Evolutionary conservation across 1,140 invertebrate species (phyloP).

Genomic region (Ostrea edulis): DNA sequence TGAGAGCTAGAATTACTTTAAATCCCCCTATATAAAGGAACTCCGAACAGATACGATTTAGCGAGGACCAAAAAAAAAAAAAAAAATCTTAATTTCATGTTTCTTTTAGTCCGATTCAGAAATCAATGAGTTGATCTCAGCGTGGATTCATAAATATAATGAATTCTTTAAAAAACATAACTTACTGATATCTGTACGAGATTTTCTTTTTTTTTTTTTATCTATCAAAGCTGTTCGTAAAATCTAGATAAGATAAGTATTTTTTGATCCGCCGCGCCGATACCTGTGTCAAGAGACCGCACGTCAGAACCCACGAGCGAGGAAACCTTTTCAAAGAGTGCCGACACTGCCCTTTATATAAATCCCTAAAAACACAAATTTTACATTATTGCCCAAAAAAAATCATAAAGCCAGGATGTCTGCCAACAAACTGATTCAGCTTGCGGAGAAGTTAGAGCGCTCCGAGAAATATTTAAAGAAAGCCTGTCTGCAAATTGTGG

Average conservation of each 20-base stretch:
- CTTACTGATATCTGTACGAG: too few species aligned
- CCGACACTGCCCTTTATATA: neutral
- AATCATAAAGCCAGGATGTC: neutral
- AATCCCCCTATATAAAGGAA: too few species aligned
- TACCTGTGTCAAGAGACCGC: neutral
- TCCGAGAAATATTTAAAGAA: slow-evolving; percentile 47
- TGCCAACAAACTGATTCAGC: neutral
- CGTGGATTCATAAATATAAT: too few species aligned
- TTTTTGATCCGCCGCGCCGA: slow-evolving; percentile 3
- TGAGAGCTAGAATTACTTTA: too few species aligned
- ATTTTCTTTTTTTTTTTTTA: too few species aligned
- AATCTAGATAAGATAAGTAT: neutral
- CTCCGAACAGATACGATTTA: too few species aligned
- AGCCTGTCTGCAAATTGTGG: slow-evolving; percentile 60
- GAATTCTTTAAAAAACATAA: too few species aligned
- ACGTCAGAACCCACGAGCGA: neutral
- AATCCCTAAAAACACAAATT: neutral
- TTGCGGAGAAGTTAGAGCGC: neutral
- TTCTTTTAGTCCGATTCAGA: too few species aligned
- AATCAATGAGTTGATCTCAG: too few species aligned
- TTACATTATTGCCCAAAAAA: neutral
- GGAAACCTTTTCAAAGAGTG: neutral
- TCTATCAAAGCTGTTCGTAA: too few species aligned
- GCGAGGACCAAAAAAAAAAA: too few species aligned
- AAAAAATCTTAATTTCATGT: too few species aligned